Conservation (phyloP, 2,888 invertebrate species). For the Hemaris fuciformis region DNA sequence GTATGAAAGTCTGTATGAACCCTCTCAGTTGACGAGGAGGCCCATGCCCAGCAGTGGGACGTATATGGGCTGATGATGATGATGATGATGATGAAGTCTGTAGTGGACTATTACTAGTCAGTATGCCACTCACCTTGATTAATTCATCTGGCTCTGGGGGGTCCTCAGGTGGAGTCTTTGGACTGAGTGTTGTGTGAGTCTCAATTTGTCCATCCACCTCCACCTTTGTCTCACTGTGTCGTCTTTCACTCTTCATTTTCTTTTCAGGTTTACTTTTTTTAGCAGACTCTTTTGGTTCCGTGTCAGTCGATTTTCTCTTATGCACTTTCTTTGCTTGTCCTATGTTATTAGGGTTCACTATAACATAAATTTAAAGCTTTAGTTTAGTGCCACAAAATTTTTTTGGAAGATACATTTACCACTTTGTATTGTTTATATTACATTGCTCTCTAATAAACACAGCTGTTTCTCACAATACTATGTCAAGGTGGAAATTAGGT, state of each 20-base stretch:
- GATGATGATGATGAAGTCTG: not conserved
- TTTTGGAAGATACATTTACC: too few relatives aligned
- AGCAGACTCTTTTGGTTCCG: conserved; percentile 57
- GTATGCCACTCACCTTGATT: conserved; percentile 83
- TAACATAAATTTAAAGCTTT: conserved; percentile 20
- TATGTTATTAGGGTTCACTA: conserved; percentile 71
- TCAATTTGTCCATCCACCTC: conserved; percentile 88
- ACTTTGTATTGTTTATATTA: too few relatives aligned
- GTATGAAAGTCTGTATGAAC: too few relatives aligned
- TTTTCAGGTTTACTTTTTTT: conserved; percentile 69
- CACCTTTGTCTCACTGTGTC: conserved; percentile 72
- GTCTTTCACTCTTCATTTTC: conserved; percentile 55
- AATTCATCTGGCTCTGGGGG: conserved; percentile 96
- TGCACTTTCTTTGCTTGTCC: conserved; percentile 46
- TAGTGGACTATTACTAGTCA: not conserved
- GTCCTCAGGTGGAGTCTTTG: conserved; percentile 90
- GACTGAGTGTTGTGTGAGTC: conserved; percentile 88
- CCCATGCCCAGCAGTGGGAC: too few relatives aligned
- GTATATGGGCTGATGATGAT: too few relatives aligned
- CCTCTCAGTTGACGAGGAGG: too few relatives aligned
- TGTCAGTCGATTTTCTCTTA: conserved; percentile 61
- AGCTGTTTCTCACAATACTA: too few relatives aligned
- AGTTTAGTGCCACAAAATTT: conserved; percentile 4
- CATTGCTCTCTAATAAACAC: too few relatives aligned
- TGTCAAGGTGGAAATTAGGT: too few relatives aligned